Evolutionary conservation across 2,113 vertebrate genomes (phyloP), one percentile per base, ranked within the genome.

Genomic region (Ceratotherium simum): DNA sequence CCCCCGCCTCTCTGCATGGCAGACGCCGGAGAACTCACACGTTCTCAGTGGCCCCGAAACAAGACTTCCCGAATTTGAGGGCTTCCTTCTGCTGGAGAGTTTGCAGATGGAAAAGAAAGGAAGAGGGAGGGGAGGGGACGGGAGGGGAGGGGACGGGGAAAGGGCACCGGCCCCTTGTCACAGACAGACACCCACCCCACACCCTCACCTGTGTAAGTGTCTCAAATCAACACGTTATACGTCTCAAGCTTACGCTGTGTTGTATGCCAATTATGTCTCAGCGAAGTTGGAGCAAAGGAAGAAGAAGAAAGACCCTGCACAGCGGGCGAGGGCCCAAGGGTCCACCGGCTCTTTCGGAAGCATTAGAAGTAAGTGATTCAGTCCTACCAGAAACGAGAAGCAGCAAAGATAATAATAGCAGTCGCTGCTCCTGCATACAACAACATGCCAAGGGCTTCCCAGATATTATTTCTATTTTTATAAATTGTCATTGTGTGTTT

Each of bases 381-480:
- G 36, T 23, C 69, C 56, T 72, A 10, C 69, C 94, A 72, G 96
- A 73, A 79, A 75, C 6, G 20, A 92, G 80, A 81, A 82, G 10
- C 46, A 90, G 42, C 29, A 14, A 8, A 1, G 48, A 64, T 39
- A n/a, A 79, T 46, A 67, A 73, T 5, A 72, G 90, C 75, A 60
- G 39, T 46, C n/a, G 17, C 42, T n/a, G 14, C 73, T 78, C 84
- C 84, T 65, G n/a, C 36, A 88, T 46, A 54, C 73, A 80, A 27
- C 69, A 4, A 20, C 70, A 20, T 18, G 69, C 69, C 58, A 27
- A 73, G 51, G 39, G 33, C 83, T 95, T 96, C 93, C 95, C 87
- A 90, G 94, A 48, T 27, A 58, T 4, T 14, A 54, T 73, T 97
- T 75, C 95, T 95, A 69, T 90, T 95, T 96, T 93, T 81, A 91